phyloP scores from a whole-genome alignment of 2,113 vertebrate genomes.

The Chionis minor region DNA sequence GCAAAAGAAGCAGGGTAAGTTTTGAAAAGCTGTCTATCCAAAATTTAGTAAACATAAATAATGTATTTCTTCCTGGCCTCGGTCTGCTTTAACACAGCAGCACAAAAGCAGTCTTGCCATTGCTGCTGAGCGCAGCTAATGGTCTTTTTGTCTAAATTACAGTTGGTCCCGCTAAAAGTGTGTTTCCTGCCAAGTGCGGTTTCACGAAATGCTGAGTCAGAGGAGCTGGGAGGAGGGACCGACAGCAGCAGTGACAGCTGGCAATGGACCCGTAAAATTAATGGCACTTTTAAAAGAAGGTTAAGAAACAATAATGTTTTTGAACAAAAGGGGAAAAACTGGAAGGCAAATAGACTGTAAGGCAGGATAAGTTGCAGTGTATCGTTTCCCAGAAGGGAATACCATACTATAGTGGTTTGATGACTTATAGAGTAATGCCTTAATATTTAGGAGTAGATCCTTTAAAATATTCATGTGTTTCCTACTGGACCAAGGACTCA shows the following conservation, averaged over 20 bases:
- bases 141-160: constrained; percentile 49
- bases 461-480: constrained; percentile 21
- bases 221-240: not conserved
- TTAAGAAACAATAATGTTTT: not conserved
- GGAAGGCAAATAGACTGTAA: not conserved
- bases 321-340: not conserved
- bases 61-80: constrained; percentile 23
- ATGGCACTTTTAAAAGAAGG: not conserved
- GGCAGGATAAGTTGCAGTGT: not conserved
- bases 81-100: not conserved
- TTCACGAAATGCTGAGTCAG: constrained; percentile 53
- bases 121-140: constrained; percentile 47
- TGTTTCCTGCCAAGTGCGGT: constrained; percentile 48
- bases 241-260: not conserved
- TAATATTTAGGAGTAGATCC: not conserved
- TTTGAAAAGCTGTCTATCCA: not conserved
- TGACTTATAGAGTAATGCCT: not conserved
- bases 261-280: not conserved
- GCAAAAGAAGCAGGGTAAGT: not conserved
- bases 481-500: not conserved
- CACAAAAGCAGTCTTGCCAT: not conserved
- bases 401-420: not conserved
- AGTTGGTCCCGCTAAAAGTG: constrained; percentile 40
- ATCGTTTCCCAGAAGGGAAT: not conserved
- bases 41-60: constrained; percentile 9